A percentile compares a stretch with the other conserved stretches of the same genome.
These are phyloP conservation scores for Tolmerus cingulatus DNA, from an alignment of 2,888 invertebrate species.

Conservation along the genomic window DNA sequence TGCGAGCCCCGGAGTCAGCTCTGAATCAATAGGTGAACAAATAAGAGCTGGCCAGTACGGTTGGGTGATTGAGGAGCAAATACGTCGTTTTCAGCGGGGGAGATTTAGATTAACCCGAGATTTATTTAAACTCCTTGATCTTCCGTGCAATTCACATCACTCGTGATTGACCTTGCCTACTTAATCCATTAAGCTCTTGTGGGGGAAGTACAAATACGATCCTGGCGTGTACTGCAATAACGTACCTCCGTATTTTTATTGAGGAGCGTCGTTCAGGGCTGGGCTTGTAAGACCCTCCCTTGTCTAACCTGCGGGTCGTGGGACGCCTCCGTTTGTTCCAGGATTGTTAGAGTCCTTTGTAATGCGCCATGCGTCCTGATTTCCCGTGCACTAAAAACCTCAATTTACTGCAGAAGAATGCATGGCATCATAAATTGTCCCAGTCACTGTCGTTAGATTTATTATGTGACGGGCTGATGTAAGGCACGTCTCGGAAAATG, in stretches of 20 bases:
- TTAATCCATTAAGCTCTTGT: not conserved
- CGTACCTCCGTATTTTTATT: not conserved
- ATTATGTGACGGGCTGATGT: not conserved
- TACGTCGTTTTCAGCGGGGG: not conserved
- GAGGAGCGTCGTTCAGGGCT: not conserved
- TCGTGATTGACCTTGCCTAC: not conserved
- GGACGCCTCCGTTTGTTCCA: not conserved
- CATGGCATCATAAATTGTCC: constrained; percentile 3
- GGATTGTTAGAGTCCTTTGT: not conserved
- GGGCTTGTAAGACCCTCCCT: not conserved
- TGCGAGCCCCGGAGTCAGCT: not conserved
- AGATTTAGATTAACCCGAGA: not conserved
- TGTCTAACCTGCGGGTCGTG: not conserved
- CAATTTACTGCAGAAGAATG: not conserved
- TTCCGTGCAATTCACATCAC: not conserved
- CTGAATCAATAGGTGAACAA: not conserved
- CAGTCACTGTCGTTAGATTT: not conserved
- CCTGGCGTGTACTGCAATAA: not conserved
- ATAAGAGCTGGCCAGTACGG: not conserved
- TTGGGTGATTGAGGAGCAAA: not conserved
- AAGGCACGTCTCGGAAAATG: not conserved
- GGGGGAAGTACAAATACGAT: not conserved
- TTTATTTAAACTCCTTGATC: not conserved
- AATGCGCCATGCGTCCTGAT: not conserved
- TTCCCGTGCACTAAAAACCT: not conserved